These are phyloP conservation scores for Drosophila arizonae DNA, from an alignment of 1,140 invertebrate genomes.

Conservation along the genomic window DNA sequence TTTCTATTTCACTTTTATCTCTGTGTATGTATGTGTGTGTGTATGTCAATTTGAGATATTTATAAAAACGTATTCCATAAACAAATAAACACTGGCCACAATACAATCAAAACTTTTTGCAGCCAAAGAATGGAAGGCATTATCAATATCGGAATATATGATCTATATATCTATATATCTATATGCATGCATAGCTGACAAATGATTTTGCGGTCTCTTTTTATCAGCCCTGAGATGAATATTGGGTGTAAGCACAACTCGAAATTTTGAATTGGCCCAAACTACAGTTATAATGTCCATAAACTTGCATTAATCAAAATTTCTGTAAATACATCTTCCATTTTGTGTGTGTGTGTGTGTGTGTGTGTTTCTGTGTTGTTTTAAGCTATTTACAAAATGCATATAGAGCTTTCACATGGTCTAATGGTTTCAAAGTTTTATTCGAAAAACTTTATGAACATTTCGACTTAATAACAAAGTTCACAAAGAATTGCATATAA, in stretches of 20 bases:
- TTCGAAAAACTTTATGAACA: not conserved
- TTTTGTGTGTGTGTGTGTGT: too few relatives aligned
- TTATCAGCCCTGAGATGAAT: not conserved
- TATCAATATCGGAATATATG: conserved; percentile 14
- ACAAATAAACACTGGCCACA: conserved; percentile 39
- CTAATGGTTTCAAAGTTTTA: not conserved
- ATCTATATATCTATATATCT: too few relatives aligned
- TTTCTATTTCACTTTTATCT: conserved; percentile 12
- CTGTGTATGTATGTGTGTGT: conserved; percentile 4
- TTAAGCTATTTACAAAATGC: too few relatives aligned
- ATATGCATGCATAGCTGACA: conserved; percentile 1
- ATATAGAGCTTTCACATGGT: conserved; percentile 12
- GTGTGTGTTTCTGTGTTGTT: too few relatives aligned
- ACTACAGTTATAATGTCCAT: too few relatives aligned
- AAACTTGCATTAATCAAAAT: too few relatives aligned
- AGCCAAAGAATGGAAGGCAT: not conserved
- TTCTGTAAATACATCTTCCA: too few relatives aligned
- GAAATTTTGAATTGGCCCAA: not conserved
- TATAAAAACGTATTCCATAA: conserved; percentile 41
- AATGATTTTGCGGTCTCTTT: conserved; percentile 10
- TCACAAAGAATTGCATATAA: conserved; percentile 5
- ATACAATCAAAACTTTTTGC: conserved; percentile 33
- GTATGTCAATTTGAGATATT: conserved; percentile 48
- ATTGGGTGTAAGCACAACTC: conserved; percentile 6
- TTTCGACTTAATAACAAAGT: conserved; percentile 5